Evolutionary conservation across 2,888 invertebrate genomes (phyloP).

Genomic region (Ophonus ardosiacus): DNA sequence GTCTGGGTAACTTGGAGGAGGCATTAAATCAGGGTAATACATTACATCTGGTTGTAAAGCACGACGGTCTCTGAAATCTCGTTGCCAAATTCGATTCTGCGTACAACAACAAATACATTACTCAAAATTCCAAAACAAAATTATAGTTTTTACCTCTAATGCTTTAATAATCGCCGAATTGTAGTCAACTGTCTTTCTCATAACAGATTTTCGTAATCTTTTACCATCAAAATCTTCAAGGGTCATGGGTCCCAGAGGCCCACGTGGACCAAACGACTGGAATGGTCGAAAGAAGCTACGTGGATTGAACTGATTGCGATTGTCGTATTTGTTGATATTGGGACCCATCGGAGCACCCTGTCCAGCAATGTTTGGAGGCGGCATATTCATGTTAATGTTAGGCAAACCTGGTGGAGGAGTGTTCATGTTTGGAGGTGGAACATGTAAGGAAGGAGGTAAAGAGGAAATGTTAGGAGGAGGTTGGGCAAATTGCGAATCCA

Average conservation of each 20-base stretch:
- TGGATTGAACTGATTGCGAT: constrained; percentile 64
- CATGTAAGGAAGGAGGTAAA: constrained; percentile 71
- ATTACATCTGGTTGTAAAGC: constrained; percentile 96
- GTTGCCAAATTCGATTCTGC: constrained; percentile 95
- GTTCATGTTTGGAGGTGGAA: constrained; percentile 74
- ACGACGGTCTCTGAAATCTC: constrained; percentile 92
- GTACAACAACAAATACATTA: constrained; percentile 66
- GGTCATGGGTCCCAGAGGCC: constrained; percentile 81
- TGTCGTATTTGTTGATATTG: constrained; percentile 64
- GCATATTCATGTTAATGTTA: constrained; percentile 69
- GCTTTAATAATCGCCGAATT: constrained; percentile 96
- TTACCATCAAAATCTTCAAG: constrained; percentile 97
- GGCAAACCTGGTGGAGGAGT: constrained; percentile 72
- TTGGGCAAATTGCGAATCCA: constrained; percentile 64
- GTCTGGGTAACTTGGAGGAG: constrained; percentile 95
- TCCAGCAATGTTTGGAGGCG: constrained; percentile 69
- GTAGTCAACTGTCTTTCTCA: constrained; percentile 98
- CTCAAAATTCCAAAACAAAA: too few species aligned
- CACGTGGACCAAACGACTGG: constrained; percentile 74
- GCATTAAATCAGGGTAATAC: constrained; percentile 95
- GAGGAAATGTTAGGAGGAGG: constrained; percentile 75
- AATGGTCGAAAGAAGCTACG: constrained; percentile 74
- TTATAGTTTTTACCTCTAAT: constrained; percentile 82
- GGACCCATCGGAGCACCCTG: constrained; percentile 68
- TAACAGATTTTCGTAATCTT: constrained; percentile 95